Conservation (phyloP, 2,888 invertebrate genomes). For the Drosophila multiciliata region DNA sequence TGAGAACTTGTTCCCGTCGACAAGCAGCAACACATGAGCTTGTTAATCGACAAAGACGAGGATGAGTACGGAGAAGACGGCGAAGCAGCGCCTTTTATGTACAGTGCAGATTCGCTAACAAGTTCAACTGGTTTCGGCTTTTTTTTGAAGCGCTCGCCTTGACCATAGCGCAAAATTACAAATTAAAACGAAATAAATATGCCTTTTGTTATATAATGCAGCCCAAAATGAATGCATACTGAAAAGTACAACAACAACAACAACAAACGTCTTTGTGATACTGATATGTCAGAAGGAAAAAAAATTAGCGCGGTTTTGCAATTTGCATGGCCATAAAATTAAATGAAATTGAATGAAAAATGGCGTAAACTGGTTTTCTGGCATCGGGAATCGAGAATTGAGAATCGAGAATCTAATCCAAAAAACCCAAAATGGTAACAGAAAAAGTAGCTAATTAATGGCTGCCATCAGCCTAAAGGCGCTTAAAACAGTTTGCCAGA, state of each 20-base stretch:
- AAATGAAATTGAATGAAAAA: slow-evolving; percentile 57
- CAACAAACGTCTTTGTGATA: slow-evolving; percentile 55
- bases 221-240: slow-evolving; percentile 26
- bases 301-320: slow-evolving; percentile 80
- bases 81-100: slow-evolving; percentile 26
- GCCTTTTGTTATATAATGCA: slow-evolving; percentile 71
- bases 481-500: slow-evolving; percentile 53
- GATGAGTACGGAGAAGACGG: slow-evolving; percentile 36
- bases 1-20: slow-evolving; percentile 58
- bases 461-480: slow-evolving; percentile 56
- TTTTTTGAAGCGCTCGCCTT: slow-evolving; percentile 25
- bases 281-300: slow-evolving; percentile 54
- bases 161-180: slow-evolving; percentile 79
- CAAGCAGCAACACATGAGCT: slow-evolving; percentile 35
- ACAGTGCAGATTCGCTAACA: slow-evolving; percentile 48
- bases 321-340: slow-evolving; percentile 68
- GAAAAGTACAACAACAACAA: slow-evolving; percentile 23
- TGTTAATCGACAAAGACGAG: slow-evolving; percentile 62
- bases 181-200: slow-evolving; percentile 79
- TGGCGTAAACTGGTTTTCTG: slow-evolving; percentile 64
- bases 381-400: not conserved
- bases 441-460: slow-evolving; percentile 57
- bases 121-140: slow-evolving; percentile 67
- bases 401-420: slow-evolving; percentile 1
- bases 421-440: slow-evolving; percentile 5